These are phyloP conservation scores for Xerus inauris DNA, from an alignment of 2,113 vertebrate species.

Conservation along the genomic window DNA sequence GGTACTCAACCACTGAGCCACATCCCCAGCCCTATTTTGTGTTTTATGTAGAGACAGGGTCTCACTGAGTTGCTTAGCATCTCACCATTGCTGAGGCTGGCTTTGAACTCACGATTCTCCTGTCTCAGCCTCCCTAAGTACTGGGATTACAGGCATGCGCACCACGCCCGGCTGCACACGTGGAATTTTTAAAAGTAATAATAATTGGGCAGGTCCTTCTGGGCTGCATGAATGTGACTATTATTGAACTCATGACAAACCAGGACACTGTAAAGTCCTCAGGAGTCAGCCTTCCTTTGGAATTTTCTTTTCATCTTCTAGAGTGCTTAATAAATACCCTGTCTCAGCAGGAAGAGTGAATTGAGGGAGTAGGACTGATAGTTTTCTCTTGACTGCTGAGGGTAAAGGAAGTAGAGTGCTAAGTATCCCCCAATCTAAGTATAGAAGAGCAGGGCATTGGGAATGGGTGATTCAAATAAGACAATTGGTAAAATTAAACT, in stretches of 20 bases:
- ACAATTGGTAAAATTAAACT: conserved; percentile 27
- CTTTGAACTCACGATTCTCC: no score
- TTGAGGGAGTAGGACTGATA: background rate
- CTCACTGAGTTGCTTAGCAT: no score
- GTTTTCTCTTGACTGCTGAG: background rate
- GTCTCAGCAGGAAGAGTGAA: background rate
- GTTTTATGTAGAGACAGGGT: no score
- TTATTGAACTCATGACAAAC: background rate
- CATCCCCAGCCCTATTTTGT: no score
- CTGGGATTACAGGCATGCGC: no score
- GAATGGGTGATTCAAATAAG: background rate
- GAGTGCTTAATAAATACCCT: background rate
- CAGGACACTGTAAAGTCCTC: background rate
- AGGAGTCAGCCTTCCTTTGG: conserved; percentile 4
- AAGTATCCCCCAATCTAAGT: background rate
- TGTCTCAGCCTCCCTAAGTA: no score
- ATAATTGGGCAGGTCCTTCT: background rate
- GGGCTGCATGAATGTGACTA: background rate
- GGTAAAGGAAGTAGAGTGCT: background rate
- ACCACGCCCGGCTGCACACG: no score
- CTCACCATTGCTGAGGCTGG: no score
- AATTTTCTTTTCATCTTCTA: background rate
- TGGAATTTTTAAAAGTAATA: background rate
- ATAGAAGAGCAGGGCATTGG: background rate
- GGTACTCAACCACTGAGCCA: no score